phyloP scores from a whole-genome alignment of 2,797 vertebrate genomes.

The Falco biarmicus region DNA sequence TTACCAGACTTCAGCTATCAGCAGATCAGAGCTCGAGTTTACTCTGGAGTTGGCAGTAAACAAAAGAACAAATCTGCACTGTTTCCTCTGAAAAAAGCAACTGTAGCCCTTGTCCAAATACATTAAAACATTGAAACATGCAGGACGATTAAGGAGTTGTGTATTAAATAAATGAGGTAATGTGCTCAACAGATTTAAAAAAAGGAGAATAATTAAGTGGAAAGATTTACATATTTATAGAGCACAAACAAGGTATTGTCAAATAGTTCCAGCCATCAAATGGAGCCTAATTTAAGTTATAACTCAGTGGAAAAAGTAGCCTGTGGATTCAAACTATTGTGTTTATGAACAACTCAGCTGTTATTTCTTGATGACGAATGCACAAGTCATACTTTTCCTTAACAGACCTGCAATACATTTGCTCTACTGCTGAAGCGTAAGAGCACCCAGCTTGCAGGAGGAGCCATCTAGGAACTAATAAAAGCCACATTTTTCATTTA shows the following conservation, averaged over 20 bases:
- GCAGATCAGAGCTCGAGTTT: constrained; percentile 43
- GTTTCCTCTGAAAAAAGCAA: constrained; percentile 37
- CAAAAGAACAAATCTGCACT: constrained; percentile 38
- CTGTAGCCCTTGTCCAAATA: constrained; percentile 9
- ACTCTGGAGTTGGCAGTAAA: constrained; percentile 35
- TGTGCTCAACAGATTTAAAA: not conserved
- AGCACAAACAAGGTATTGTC: not conserved
- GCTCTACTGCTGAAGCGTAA: not conserved
- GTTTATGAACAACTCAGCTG: constrained; percentile 25
- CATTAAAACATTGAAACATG: not conserved
- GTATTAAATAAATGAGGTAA: not conserved
- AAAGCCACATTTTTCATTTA: not conserved
- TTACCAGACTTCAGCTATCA: constrained; percentile 25
- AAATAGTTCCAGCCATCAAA: constrained; percentile 13
- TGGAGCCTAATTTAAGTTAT: not conserved
- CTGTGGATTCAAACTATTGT: not conserved
- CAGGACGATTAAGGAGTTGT: not conserved
- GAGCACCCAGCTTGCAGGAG: not conserved
- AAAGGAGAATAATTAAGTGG: not conserved
- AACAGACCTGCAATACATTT: not conserved
- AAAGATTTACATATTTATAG: constrained; percentile 15
- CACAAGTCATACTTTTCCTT: not conserved
- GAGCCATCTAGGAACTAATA: not conserved
- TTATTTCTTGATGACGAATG: not conserved
- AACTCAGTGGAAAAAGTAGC: not conserved